Evolutionary conservation across 2,888 invertebrate species (phyloP), one percentile per base, ranked within the genome.

Genomic region (Nomada fabriciana): DNA sequence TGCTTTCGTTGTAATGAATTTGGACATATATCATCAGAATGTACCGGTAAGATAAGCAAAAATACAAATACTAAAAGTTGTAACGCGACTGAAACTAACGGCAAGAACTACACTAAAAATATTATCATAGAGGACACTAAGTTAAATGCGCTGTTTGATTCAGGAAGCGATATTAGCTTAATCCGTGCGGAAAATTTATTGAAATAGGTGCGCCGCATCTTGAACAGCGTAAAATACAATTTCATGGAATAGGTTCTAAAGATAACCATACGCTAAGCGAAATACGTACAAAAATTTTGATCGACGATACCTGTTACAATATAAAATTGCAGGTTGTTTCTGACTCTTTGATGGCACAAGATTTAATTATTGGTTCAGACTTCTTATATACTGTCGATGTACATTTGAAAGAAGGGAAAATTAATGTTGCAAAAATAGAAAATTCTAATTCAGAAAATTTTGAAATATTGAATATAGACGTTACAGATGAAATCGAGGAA

Each of bases 161-260:
- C 67, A n/a, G 67, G 60, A 11, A 74, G 60, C n/a, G 67, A 74
- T 50, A 11, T 74, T 23, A 60, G 23, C 53, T 43, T 71, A 42
- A 65, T 71, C 29, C 29, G 29, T 29, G 29, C 29, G 29, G 29
- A 29, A 29, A 29, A 29, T 29, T 29, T 29, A 29, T 29, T 29
- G 29, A 29, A 29, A 29, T 29, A 29, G 29, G 29, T 3, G 29
- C 29, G 5, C 29, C 25, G 63, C 63, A 29, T 61, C 72, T 50
- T 11, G 23, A 60, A 4, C 18, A 50, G 5, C 42, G 57, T 36
- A 43, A 29, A 43, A 25, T 65, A 2, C 23, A 61, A 36, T 72
- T 72, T 43, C 63, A 25, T 42, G 63, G 72, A 23, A 36, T 72
- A 52, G 72, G 63, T 47, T 60, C 42, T 11, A 20, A 47, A 3